Evolutionary conservation across 1,140 invertebrate genomes (phyloP), one percentile per base, ranked within the genome.

Genomic region (Mizuhopecten yessoensis): DNA sequence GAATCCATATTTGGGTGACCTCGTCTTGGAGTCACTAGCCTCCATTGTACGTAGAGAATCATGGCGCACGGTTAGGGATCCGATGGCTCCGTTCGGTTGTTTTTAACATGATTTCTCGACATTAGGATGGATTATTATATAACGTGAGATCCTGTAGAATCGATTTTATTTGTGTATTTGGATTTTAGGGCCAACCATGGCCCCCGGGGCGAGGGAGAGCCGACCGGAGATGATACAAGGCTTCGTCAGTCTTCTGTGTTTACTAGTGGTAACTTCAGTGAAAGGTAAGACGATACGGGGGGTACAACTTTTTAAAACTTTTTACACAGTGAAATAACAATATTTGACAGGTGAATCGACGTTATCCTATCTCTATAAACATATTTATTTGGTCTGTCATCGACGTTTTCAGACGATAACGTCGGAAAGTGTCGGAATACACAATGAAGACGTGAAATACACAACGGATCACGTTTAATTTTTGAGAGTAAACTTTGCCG

Each of bases 1-100:
- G 57, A 75, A 75, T 75, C 57, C 57, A 75, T 75, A 75, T 75
- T 75, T 75, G 57, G 57, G 57, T 75, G 57, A 75, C 57, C 57
- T 75, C 57, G 57, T 75, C 57, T 75, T 75, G 57, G 57, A 75
- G 57, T 75, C 57, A 75, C 23, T 5, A 75, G 57, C 23, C 57
- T 75, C 57, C 57, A 75, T 75, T 75, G 57, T 75, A 75, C n/a
- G 57, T 29, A 29, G 57, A 75, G 57, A 75, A 17, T 75, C n/a
- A 75, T 75, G 57, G 57, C 57, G 57, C 57, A 29, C 57, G 57
- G 57, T 29, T 75, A 75, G 57, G 23, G 57, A 75, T 7, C 57
- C 57, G n/a, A 75, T 75, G 57, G 23, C 11, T 9, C 57, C 5
- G 57, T 75, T 75, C 57, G 57, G n/a, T 23, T 75, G 57, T 29